Evolutionary conservation across 2,797 vertebrate species (phyloP).

Genomic region (Cuculus canorus): DNA sequence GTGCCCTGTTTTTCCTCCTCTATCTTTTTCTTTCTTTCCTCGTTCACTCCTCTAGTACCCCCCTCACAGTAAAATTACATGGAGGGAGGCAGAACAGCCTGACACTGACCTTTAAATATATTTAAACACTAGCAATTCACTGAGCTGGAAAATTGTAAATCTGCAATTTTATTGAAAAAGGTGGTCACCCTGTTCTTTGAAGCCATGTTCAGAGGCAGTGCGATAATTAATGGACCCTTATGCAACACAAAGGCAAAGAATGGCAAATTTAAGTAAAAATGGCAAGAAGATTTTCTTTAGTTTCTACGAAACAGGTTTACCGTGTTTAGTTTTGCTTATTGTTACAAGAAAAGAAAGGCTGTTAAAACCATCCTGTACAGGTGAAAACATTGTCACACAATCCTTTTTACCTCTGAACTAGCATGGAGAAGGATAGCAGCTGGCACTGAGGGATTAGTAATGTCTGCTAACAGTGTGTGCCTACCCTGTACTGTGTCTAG

Average conservation of each 20-base stretch:
- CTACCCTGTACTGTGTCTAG: not conserved
- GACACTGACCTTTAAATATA: constrained; percentile 26
- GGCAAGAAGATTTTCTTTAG: not conserved
- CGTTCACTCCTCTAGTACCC: not conserved
- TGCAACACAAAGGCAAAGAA: not conserved
- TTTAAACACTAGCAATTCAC: constrained; percentile 64
- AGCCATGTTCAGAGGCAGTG: constrained; percentile 41
- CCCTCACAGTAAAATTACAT: not conserved
- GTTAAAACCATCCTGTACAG: not conserved
- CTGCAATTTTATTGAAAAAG: constrained; percentile 66
- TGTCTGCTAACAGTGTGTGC: not conserved
- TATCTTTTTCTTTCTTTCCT: not conserved
- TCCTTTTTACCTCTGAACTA: not conserved
- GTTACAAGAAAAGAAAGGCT: not conserved
- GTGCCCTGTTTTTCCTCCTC: not conserved
- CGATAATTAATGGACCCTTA: constrained; percentile 61
- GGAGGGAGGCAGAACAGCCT: not conserved
- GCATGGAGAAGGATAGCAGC: not conserved
- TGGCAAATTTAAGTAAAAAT: constrained; percentile 37
- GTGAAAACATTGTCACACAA: not conserved
- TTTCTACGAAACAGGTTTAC: not conserved
- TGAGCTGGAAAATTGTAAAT: constrained; percentile 74
- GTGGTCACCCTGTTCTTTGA: constrained; percentile 43
- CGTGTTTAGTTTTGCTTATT: not conserved
- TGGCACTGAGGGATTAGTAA: not conserved